phyloP scores from a whole-genome alignment of 2,797 vertebrate species.

The Holocentrus rufus region DNA sequence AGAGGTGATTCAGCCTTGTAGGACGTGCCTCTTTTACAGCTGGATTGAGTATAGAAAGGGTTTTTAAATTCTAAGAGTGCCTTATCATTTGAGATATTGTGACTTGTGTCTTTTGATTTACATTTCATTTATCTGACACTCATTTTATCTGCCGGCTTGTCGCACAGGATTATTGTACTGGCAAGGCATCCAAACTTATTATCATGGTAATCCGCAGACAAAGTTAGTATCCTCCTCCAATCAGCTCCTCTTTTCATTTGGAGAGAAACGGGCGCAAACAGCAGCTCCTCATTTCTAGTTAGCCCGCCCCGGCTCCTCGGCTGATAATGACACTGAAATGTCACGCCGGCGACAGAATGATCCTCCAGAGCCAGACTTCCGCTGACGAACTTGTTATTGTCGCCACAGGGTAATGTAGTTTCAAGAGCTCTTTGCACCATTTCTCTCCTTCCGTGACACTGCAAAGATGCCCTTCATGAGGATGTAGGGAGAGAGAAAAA shows the following conservation, averaged over 20 bases:
- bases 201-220: conserved; percentile 1
- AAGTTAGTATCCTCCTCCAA: background rate
- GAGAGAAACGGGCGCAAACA: conserved; percentile 14
- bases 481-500: background rate
- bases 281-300: conserved; percentile 15
- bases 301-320: conserved; percentile 16
- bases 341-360: conserved; percentile 33
- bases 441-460: conserved; percentile 26
- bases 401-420: conserved; percentile 21
- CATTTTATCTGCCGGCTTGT: background rate
- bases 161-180: conserved; percentile 3
- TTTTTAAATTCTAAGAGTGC: background rate
- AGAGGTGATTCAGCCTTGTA: background rate
- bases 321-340: conserved; percentile 53
- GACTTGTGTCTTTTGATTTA: background rate
- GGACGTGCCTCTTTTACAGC: background rate
- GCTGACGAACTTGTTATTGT: conserved; percentile 53
- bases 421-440: conserved; percentile 46
- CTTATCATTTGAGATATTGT: background rate
- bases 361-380: conserved; percentile 50
- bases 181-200: conserved; percentile 1
- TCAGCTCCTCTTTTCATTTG: conserved; percentile 1
- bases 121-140: background rate
- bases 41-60: background rate
- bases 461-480: conserved; percentile 47